These are phyloP conservation scores for Clavelina lepadiformis DNA, from an alignment of 23 tunicate species.

Conservation along the genomic window DNA sequence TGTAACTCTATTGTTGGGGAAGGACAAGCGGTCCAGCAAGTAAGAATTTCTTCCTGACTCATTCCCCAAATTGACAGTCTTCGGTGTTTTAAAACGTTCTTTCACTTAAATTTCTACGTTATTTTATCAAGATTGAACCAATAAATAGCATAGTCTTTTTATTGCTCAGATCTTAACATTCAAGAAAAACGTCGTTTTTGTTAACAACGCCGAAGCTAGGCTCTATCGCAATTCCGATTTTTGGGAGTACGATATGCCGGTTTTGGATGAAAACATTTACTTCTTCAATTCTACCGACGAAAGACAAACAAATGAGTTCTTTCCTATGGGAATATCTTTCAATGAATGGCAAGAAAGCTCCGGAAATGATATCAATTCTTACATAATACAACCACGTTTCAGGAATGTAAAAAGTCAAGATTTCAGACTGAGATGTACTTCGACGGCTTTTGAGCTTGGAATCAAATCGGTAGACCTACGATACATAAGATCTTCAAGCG, in stretches of 20 bases:
- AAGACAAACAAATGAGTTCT: not conserved
- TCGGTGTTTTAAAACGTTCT: too few species aligned
- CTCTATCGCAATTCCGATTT: constrained; percentile 24
- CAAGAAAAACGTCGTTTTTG: constrained; percentile 13
- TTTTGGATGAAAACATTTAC: constrained; percentile 15
- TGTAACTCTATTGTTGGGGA: constrained; percentile 7
- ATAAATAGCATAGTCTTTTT: not conserved
- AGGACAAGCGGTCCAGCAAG: too few species aligned
- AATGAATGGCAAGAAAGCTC: not conserved
- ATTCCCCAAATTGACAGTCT: too few species aligned
- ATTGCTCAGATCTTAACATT: constrained; percentile 5
- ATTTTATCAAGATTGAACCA: too few species aligned
- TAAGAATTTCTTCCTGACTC: too few species aligned
- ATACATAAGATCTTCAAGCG: constrained; percentile 4
- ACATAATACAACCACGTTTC: not conserved
- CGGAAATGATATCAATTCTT: constrained; percentile 5
- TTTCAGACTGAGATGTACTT: not conserved
- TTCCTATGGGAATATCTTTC: not conserved
- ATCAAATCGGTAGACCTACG: constrained; percentile 6
- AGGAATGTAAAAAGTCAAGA: not conserved
- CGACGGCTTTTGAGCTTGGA: constrained; percentile 4
- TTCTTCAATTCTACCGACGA: constrained; percentile 3
- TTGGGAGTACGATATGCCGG: constrained; percentile 29
- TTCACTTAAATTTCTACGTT: too few species aligned
- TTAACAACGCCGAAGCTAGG: not conserved